Evolutionary conservation across 2,797 vertebrate species (phyloP), one percentile per base, ranked within the genome.

Genomic region (Mycteria americana): DNA sequence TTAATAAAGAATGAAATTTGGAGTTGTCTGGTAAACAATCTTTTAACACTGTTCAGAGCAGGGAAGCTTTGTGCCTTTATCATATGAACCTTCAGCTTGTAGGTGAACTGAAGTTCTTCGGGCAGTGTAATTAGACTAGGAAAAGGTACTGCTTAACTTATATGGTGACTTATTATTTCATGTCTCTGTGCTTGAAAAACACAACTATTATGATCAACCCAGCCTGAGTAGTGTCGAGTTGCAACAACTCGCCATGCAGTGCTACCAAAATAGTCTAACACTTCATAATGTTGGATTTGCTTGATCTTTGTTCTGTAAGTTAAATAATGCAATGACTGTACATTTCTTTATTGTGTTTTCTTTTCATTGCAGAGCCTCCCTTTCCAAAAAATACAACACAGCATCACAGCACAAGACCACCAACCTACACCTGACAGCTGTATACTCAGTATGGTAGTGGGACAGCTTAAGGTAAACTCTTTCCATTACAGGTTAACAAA

Each of bases 401-500:
- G 98, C 98, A 99, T 99, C 98, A 99, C 99, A 87, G 99, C 99
- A 67, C 99, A 99, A 98, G 99, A 99, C 98, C 99, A 99, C 98
- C 99, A 99, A 97, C 99, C 99, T 81, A 99, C 99, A 89, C 99
- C 99, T 97, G 99, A 99, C 98, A 98, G 98, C 98, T 99, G 99
- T 98, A 99, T 99, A 98, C 97, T 99, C 98, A 99, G 99, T 99
- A 99, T 99, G 99, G 99, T 99, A 96, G 99, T 99, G 97, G 99
- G 99, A 97, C 99, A 99, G 97, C 99, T 99, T 95, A 99, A 99
- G 98, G 99, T 99, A 99, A 98, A 86, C 54, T 28, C 68, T 83
- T 85, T 59, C 63, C 35, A 8, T 86, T 94, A 13, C 85, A 89
- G 72, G 13, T 60, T 84, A 76, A 94, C 14, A 76, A 74, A 43